Evolutionary conservation across 2,888 invertebrate genomes (phyloP), one percentile per base, ranked within the genome.

Genomic region (Oxycera nigricornis): DNA sequence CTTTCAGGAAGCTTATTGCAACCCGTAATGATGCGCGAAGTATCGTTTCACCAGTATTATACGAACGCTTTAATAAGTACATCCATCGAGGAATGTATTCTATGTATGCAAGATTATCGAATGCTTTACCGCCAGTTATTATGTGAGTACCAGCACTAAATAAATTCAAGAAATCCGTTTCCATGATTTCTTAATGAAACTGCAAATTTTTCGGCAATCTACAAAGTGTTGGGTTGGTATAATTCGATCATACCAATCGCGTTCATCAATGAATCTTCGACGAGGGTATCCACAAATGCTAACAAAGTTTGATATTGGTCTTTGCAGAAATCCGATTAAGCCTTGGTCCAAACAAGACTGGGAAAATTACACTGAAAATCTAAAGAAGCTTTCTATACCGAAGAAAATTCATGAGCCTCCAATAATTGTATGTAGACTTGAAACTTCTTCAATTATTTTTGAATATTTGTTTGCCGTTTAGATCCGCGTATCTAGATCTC

Each of bases 101-200:
- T 0, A 50, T 84, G 31, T 85, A 85, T 75, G 82, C 83, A 74
- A 82, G 84, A 0, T 75, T 85, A 46, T 77, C 74, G 9, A 84
- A 84, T 73, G 30, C 77, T 2, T 80, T 81, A 72, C 82, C 82
- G 1, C 77, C 83, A 2, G 41, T 65, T 17, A 62, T 73, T 7
- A 65, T 41, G 76, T 76, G 65, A 57, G 76, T 76, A 74, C 17
- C n/a, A n/a, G n/a, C n/a, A n/a, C n/a, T n/a, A n/a, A n/a, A n/a
- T n/a, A n/a, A n/a, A n/a, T n/a, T n/a, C n/a, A n/a, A n/a, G n/a
- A n/a, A n/a, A n/a, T n/a, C n/a, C n/a, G n/a, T n/a, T n/a, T n/a
- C n/a, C n/a, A n/a, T n/a, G n/a, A n/a, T n/a, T n/a, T n/a, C n/a
- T n/a, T n/a, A n/a, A n/a, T n/a, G n/a, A n/a, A n/a, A n/a, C n/a